These are phyloP conservation scores for Pogonognathellus flavescens DNA, from an alignment of 1,140 invertebrate species.

Conservation along the genomic window DNA sequence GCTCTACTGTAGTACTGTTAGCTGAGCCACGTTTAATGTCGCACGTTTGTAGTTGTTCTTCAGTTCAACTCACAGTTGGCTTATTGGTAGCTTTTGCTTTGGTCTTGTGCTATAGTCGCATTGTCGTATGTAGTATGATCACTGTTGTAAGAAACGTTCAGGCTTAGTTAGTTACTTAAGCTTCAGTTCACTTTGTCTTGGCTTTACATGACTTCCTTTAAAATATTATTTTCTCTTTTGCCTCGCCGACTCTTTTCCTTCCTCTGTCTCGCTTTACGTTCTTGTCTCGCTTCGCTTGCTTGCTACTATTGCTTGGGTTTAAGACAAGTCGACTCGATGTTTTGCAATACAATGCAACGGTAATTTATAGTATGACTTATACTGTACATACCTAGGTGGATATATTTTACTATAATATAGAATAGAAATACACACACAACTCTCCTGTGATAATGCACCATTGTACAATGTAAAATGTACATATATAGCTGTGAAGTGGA, in stretches of 20 bases:
- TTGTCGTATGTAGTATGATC: background rate
- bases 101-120: background rate
- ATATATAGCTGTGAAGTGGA: background rate
- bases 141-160: background rate
- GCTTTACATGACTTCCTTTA: slow-evolving; percentile 47
- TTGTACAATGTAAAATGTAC: background rate
- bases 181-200: slow-evolving; percentile 43
- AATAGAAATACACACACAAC: no score
- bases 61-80: slow-evolving; percentile 4
- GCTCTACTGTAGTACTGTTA: background rate
- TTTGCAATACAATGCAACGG: background rate
- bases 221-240: slow-evolving; percentile 49
- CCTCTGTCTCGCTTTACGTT: slow-evolving; percentile 29
- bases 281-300: slow-evolving; percentile 23
- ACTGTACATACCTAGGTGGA: background rate
- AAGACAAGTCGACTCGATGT: slow-evolving; percentile 1
- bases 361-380: background rate
- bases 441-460: no score
- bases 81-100: background rate
- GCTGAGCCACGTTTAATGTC: background rate
- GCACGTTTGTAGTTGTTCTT: background rate
- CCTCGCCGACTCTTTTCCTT: slow-evolving; percentile 47
- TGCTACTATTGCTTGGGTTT: background rate
- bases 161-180: slow-evolving; percentile 31
- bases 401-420: no score